These are phyloP conservation scores for Bubo scandiacus DNA, from an alignment of 2,113 vertebrate genomes.

Conservation along the genomic window DNA sequence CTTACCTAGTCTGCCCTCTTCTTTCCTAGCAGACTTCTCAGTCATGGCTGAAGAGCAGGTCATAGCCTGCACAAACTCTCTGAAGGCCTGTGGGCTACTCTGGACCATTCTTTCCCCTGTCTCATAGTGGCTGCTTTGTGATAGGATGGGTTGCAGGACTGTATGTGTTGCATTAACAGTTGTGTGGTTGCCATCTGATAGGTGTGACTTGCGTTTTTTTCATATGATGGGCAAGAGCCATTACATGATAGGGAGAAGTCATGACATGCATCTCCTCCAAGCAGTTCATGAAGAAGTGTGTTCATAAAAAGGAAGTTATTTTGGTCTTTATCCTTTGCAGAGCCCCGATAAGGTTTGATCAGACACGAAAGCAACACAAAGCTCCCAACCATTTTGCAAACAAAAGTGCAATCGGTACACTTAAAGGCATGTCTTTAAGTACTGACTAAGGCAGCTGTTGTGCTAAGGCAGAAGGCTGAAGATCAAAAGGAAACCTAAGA, in stretches of 20 bases:
- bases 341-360: not conserved
- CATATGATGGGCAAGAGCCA: not conserved
- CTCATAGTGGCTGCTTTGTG: not conserved
- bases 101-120: fast-evolving
- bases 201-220: not conserved
- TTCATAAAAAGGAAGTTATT: not conserved
- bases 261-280: not conserved
- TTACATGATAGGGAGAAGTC: not conserved
- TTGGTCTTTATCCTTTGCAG: not conserved
- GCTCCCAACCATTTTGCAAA: not conserved
- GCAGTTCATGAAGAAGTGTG: not conserved
- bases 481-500: not conserved
- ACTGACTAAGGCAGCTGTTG: not conserved
- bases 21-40: not conserved
- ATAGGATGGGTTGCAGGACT: not conserved
- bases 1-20: not conserved
- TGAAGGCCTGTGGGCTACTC: not conserved
- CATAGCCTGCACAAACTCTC: not conserved
- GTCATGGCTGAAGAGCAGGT: not conserved
- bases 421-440: not conserved
- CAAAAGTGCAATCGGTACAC: not conserved
- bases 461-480: not conserved
- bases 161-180: not conserved
- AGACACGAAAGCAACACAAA: not conserved
- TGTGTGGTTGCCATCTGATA: not conserved